phyloP scores from a whole-genome alignment of 1,140 invertebrate species.

The Sarcophaga peregrina region DNA sequence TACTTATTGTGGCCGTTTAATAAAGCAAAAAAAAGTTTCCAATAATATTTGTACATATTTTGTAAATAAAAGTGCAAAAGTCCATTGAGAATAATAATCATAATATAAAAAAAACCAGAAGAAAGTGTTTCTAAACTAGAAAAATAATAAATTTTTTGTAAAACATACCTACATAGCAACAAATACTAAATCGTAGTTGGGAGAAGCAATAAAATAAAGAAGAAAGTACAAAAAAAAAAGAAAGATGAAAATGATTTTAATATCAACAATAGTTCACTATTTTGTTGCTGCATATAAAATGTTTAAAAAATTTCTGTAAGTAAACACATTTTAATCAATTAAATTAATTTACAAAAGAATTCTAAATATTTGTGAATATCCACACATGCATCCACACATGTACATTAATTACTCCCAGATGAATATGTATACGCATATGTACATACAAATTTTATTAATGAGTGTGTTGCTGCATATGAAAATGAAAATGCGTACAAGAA shows the following conservation, averaged over 20 bases:
- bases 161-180: not conserved
- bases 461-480: no score
- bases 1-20: no score
- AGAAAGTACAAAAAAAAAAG: not conserved
- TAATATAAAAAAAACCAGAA: not conserved
- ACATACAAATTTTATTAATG: no score
- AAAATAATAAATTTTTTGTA: not conserved
- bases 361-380: not conserved
- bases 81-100: not conserved
- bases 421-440: not conserved
- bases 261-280: slow-evolving; percentile 56
- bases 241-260: slow-evolving; percentile 53
- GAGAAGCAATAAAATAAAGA: not conserved
- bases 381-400: slow-evolving; percentile 23
- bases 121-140: not conserved
- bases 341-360: not conserved
- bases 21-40: no score
- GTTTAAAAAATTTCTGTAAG: slow-evolving; percentile 61
- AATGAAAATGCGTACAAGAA: no score
- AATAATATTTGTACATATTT: not conserved
- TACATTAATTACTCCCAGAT: not conserved
- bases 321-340: slow-evolving; percentile 40
- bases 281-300: slow-evolving; percentile 58
- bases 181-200: no score
- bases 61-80: slow-evolving; percentile 11